Evolutionary conservation across 2,888 invertebrate genomes (phyloP).

Genomic region (Ochropacha duplaris): DNA sequence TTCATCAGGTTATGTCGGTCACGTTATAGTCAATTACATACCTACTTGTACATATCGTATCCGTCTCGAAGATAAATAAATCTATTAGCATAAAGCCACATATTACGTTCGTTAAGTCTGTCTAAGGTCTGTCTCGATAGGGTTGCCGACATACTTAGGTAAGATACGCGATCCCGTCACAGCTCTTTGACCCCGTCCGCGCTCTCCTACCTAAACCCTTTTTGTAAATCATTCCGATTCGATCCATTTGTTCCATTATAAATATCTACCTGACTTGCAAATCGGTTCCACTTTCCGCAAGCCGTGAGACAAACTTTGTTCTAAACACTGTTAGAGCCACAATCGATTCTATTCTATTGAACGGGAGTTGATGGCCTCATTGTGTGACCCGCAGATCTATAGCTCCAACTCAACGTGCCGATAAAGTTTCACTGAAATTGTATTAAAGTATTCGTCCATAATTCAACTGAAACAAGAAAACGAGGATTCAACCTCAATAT

Average conservation of each 20-base stretch:
- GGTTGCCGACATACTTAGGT: not conserved
- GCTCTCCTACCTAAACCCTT: not conserved
- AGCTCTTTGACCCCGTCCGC: conserved; percentile 2
- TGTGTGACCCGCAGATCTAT: conserved; percentile 31
- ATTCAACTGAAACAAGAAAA: conserved; percentile 74
- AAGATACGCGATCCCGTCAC: not conserved
- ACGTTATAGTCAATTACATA: conserved; percentile 13
- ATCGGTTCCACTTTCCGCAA: conserved; percentile 10
- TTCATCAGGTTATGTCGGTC: conserved; percentile 10
- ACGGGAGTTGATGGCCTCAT: conserved; percentile 33
- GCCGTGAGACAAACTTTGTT: conserved; percentile 28
- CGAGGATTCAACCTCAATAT: conserved; percentile 78
- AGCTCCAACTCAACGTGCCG: conserved; percentile 18
- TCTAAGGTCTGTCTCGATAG: not conserved
- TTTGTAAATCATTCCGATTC: not conserved
- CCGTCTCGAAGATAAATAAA: conserved; percentile 10
- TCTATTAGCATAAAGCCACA: conserved; percentile 10
- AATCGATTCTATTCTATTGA: conserved; percentile 42
- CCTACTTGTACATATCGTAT: not conserved
- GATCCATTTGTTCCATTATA: conserved; percentile 6
- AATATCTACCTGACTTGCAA: conserved; percentile 11
- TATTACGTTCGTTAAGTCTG: not conserved
- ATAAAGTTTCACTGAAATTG: conserved; percentile 49
- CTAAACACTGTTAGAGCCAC: conserved; percentile 36
- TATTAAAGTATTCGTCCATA: conserved; percentile 68